Conservation (phyloP, 2,888 invertebrate species). For the Exocentrus adspersus region DNA sequence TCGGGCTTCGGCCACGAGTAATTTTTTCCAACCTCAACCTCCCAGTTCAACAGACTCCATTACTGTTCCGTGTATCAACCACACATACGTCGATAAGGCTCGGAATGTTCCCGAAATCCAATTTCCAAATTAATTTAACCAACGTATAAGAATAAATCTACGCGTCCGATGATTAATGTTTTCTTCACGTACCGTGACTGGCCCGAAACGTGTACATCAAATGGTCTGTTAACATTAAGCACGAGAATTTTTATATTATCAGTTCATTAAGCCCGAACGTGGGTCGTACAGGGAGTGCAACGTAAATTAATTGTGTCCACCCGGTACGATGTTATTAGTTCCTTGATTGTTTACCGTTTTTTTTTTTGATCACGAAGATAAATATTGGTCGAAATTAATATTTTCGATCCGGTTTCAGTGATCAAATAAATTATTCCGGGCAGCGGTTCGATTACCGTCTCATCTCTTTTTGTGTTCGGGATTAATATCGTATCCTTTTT, state of each 20-base stretch:
- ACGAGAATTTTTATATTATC: constrained; percentile 3
- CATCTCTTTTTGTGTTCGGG: not conserved
- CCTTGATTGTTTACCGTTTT: no score
- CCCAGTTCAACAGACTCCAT: not conserved
- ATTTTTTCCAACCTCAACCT: not conserved
- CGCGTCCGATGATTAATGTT: not conserved
- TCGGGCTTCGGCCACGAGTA: not conserved
- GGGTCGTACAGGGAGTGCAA: not conserved
- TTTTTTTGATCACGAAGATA: no score
- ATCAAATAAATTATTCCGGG: not conserved
- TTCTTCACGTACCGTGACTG: constrained; percentile 1
- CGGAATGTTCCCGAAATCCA: constrained; percentile 1
- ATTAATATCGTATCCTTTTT: not conserved
- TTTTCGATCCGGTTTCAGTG: not conserved
- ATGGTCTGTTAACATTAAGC: constrained; percentile 3
- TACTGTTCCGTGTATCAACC: not conserved
- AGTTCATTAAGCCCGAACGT: not conserved
- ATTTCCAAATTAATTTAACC: not conserved
- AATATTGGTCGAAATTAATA: not conserved
- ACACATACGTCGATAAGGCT: constrained; percentile 1
- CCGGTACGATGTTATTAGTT: no score
- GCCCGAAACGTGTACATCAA: not conserved
- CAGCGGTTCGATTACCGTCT: not conserved
- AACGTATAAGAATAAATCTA: constrained; percentile 3
- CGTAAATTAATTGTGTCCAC: no score